Evolutionary conservation across 2,888 invertebrate genomes (phyloP).

Genomic region (Nebria brevicollis): DNA sequence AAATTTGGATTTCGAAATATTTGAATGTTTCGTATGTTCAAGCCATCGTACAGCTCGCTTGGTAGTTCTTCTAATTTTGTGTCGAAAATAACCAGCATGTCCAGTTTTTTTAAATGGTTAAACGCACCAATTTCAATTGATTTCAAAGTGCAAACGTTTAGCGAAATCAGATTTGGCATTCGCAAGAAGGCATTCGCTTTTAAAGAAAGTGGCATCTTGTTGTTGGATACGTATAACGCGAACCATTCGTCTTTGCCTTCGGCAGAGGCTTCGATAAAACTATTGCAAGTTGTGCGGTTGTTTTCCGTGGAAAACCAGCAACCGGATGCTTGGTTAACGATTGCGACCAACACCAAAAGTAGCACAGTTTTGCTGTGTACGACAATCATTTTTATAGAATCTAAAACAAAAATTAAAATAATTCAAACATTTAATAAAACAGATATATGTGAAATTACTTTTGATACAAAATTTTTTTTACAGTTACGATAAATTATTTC

Average conservation of each 20-base stretch:
- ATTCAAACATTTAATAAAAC: too few species aligned
- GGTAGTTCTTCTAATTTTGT: slow-evolving; percentile 1
- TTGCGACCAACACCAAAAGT: neutral
- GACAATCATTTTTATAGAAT: neutral
- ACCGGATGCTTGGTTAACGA: neutral
- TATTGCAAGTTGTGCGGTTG: neutral
- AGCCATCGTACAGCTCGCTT: neutral
- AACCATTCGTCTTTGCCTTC: slow-evolving; percentile 8
- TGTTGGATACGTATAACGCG: neutral
- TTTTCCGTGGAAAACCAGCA: slow-evolving; percentile 5
- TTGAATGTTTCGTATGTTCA: neutral
- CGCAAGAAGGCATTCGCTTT: neutral
- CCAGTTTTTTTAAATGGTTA: neutral
- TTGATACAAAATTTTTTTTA: too few species aligned
- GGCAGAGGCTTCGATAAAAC: neutral
- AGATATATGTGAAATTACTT: too few species aligned
- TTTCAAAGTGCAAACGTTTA: neutral
- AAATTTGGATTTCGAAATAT: neutral
- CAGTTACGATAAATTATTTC: too few species aligned
- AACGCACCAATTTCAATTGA: neutral
- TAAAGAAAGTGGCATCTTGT: neutral
- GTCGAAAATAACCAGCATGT: neutral
- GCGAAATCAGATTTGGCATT: neutral
- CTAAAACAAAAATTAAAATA: neutral
- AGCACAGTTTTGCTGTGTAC: neutral